These are phyloP conservation scores for Salvelinus fontinalis DNA, from an alignment of 2,113 vertebrate genomes.

Conservation along the genomic window DNA sequence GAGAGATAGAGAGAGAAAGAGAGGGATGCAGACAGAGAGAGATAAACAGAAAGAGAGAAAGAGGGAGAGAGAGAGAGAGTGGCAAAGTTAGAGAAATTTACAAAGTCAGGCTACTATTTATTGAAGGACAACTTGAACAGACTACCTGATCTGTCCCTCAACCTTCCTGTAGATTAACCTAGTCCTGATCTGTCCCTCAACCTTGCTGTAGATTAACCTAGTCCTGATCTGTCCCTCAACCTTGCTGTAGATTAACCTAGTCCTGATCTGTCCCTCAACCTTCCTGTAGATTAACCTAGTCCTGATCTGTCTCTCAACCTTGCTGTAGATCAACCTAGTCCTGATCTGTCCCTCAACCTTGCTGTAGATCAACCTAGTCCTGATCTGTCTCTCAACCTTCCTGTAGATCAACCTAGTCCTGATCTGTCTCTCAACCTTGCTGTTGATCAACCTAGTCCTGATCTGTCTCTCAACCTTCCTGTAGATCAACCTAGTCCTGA, in stretches of 20 bases:
- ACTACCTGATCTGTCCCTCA: neutral
- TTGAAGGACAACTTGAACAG: neutral
- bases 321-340: neutral
- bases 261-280: neutral
- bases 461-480: neutral
- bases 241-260: neutral
- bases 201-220: neutral
- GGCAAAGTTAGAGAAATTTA: neutral
- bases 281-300: neutral
- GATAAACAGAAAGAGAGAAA: constrained; percentile 2
- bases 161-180: neutral
- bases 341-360: neutral
- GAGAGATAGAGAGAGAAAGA: neutral
- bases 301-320: neutral
- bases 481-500: neutral
- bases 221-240: neutral
- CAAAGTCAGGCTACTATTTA: neutral
- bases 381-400: neutral
- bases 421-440: neutral
- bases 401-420: neutral
- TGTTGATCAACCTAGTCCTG: neutral
- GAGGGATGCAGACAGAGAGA: neutral
- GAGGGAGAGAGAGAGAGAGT: neutral
- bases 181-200: neutral
- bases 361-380: neutral